Percentiles rank a stretch among this genome's conserved stretches.
phyloP scores from a whole-genome alignment of 2,113 vertebrate species.

The Patagioenas fasciata region DNA sequence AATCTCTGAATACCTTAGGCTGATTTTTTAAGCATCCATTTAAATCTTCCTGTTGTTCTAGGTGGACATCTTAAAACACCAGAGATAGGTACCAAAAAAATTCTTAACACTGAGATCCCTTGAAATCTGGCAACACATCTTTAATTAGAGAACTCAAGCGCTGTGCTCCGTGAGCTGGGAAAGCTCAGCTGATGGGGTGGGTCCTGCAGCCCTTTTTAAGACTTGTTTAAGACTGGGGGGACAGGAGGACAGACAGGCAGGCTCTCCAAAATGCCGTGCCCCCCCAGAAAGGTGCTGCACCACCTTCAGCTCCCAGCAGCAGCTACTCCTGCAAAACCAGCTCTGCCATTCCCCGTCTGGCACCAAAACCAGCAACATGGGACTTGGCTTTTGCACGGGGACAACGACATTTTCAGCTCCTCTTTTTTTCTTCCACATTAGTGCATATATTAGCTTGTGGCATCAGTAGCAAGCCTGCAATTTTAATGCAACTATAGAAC shows the following conservation, averaged over 20 bases:
- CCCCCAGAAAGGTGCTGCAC: neutral
- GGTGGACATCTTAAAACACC: neutral
- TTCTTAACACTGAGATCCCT: neutral
- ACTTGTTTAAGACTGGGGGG: neutral
- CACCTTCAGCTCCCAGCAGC: neutral
- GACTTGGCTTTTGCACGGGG: neutral
- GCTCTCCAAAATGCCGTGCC: rapidly evolving
- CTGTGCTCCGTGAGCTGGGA: neutral
- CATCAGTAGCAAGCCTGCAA: neutral
- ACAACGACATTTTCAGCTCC: neutral
- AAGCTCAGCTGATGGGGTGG: neutral
- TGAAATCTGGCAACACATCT: neutral
- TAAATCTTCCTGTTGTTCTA: neutral
- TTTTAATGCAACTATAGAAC: rapidly evolving
- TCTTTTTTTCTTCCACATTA: neutral
- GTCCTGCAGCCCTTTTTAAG: neutral
- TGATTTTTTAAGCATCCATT: neutral
- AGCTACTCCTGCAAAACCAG: neutral
- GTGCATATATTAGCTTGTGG: neutral
- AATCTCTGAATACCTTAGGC: constrained; percentile 35
- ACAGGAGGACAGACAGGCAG: neutral
- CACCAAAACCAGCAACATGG: neutral
- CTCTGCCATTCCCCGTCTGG: neutral
- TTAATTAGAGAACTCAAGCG: neutral
- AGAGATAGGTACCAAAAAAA: neutral